Evolutionary conservation across 2,888 invertebrate species (phyloP), one percentile per base, ranked within the genome.

Genomic region (Dorcus hopei): DNA sequence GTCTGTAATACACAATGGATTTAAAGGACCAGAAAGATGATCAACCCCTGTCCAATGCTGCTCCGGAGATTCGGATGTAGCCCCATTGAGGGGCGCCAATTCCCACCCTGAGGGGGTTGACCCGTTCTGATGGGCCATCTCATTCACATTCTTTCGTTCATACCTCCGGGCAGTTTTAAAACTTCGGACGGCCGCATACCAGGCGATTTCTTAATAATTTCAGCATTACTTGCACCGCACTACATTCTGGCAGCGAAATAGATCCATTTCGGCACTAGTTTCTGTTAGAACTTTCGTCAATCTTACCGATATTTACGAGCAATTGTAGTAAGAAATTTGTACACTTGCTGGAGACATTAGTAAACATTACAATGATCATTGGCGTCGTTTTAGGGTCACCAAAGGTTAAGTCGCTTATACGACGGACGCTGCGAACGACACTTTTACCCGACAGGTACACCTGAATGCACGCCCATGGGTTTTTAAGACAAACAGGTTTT

Each of bases 1-100:
- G 76, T 87, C 87, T 52, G 87, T 85, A 69, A 87, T 86, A 74
- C 87, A 86, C 58, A 86, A 80, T 58, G 85, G 86, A 70, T 86
- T 85, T 59, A 86, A 77, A 38, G 86, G 85, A 61, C 85, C 84
- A 48, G 83, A 83, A 67, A 84, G 80, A 73, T 85, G 83, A 70
- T 85, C 85, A 58, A 83, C 81, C 65, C 83, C 83, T n/a, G 74
- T 76, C 78, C 78, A 78, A 43, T 74, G 74, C 54, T 73, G 72
- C 56, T 76, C 74, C 6, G 70, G 65, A 38, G 65, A 63, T 52
- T 72, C 69, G 38, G 72, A 67, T 9, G 65, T 57, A 52, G 61
- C 67, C 60, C 65, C 64, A 55, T 70, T 73, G 45, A 73, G 63
- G 43, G 74, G 70, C 58, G 71, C 59, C 63, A 74, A 61, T 64